phyloP scores from a whole-genome alignment of 1,140 invertebrate genomes.

The Formica exsecta region DNA sequence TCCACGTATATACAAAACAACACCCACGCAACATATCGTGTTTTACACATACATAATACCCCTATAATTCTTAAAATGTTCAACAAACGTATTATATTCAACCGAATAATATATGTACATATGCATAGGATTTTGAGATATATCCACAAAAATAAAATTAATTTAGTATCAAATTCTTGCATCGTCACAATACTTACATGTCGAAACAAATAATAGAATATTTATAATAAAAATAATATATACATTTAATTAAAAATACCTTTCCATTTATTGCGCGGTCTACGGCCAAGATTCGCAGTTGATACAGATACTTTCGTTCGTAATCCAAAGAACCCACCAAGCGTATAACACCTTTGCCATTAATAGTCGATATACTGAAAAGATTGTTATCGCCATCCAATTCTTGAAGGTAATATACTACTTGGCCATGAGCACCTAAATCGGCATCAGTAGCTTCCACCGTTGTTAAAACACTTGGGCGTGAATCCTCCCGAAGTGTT shows the following conservation, averaged over 20 bases:
- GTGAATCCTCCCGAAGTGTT: constrained; percentile 92
- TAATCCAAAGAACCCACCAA: constrained; percentile 94
- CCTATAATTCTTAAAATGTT: background rate
- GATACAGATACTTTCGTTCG: constrained; percentile 95
- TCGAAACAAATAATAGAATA: background rate
- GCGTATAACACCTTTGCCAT: constrained; percentile 95
- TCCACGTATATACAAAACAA: background rate
- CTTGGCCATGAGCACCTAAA: constrained; percentile 96
- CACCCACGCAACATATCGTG: background rate
- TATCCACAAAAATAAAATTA: background rate
- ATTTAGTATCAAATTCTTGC: background rate
- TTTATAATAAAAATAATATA: background rate
- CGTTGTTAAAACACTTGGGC: constrained; percentile 91
- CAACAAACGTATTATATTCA: background rate
- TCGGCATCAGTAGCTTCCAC: constrained; percentile 96
- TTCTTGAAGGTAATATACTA: constrained; percentile 92
- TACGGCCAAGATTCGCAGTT: constrained; percentile 93
- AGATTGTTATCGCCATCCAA: constrained; percentile 92
- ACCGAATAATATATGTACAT: background rate
- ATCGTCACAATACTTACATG: background rate
- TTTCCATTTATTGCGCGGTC: constrained; percentile 93
- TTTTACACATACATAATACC: constrained; percentile 13
- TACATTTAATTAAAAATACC: constrained; percentile 80
- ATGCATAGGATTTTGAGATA: background rate
- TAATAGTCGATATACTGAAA: constrained; percentile 94